Base-by-base conservation (phyloP, 35 echinoderm and acorn worm genomes). In the Chiridota heheva region DNA sequence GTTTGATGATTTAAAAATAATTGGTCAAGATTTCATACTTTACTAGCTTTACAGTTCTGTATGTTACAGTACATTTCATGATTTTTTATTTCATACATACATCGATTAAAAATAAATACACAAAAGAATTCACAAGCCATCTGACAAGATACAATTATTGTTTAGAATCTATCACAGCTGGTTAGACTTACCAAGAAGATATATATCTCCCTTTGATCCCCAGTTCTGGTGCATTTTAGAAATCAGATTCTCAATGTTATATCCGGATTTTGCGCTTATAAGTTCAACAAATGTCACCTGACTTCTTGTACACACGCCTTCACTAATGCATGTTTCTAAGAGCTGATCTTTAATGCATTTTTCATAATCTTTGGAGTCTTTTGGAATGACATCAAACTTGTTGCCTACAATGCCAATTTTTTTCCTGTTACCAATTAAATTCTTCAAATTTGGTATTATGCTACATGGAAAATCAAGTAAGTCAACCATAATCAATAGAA, bases 391-490 rank as follows among this genome's bases (percentile, higher is more conserved):
- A 62, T 93, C 90, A 7, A 89, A 53, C 46, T 88, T 96, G 32
- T 96, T 90, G 12, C 92, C 92, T 10, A 96, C 73, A 13, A 96
- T 90, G n/a, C 89, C 53, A 24, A 96, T 89, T 0, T 41, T 42
- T 49, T 60, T 90, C 22, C 59, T 77, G 2, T 60, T 33, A 2
- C 95, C 89, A 17, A 98, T 56, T n/a, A 87, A 43, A 34, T 64
- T 51, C 70, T 91, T 88, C 45, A 98, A 56, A 77, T 89, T 82
- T 18, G 90, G 90, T 26, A 98, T 91, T 25, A 98, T 69, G 55
- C 95, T 98, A 40, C 89, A 92, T 17, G 95, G 95, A 56, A 98
- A 92, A 47, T 98, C 95, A 30, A 98, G 30, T 0, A 91, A 58
- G 64, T 98, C 95, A 37, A 98, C 80, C 67, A 98, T 87, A 10